Evolutionary conservation across 2,797 vertebrate species (phyloP), one percentile per base, ranked within the genome.

Genomic region (Danio aesculapii): DNA sequence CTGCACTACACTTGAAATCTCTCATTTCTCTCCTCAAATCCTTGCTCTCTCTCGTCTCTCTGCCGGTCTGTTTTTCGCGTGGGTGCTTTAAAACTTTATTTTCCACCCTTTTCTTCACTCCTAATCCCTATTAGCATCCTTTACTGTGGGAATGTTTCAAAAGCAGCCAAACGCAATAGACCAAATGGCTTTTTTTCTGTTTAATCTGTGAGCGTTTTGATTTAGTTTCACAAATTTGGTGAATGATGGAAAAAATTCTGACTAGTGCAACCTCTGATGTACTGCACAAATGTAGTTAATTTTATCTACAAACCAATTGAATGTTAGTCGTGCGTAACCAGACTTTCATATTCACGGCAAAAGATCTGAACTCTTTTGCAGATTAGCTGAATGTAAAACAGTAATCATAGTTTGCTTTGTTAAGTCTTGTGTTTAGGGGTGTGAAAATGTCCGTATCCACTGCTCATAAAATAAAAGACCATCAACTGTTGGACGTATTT

Each of bases 11-110:
- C 57, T 46, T 39, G 13, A 59, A 21, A 61, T 74, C 71, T 49
- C 57, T 74, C 0, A 74, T 16, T 61, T 61, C 71, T 58, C 19
- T 74, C 17, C 44, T 13, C 43, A 47, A 74, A 49, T 61, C 53
- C 57, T 61, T 17, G 6, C 71, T 6, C 71, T 59, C 53, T 75
- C 72, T 49, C 66, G 17, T 30, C 66, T 49, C 66, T 75, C 57
- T 50, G 9, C n/a, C n/a, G 1, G 7, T 70, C 52, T 57, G 52
- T 72, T 57, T n/a, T 57, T 72, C 10, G 8, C 11, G 19, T 74
- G 57, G 71, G 71, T 16, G 19, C 17, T 61, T 74, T 58, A 61
- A 61, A 74, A 74, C 71, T 49, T 61, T 74, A 74, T 74, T 74
- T 72, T 59, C 57, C 55, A 61, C 19, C 55, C 43, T 39, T 74